These are phyloP conservation scores for Pseudolaguvia tuberculata DNA, from an alignment of 2,113 vertebrate genomes.

Conservation along the genomic window DNA sequence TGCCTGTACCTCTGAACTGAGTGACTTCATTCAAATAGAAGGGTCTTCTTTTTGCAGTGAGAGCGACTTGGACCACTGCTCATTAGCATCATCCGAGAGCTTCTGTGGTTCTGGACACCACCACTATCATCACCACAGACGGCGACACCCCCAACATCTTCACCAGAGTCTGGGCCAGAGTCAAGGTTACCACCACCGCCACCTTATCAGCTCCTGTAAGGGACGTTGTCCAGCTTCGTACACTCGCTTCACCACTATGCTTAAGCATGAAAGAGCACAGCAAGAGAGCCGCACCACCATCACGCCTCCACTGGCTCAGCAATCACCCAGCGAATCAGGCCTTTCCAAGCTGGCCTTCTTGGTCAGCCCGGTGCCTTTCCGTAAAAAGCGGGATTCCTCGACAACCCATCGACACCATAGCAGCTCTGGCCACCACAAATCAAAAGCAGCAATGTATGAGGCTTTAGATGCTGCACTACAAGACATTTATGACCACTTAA, in stretches of 20 bases:
- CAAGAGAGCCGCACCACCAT: constrained; percentile 70
- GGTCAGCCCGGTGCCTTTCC: constrained; percentile 98
- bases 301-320: constrained; percentile 69
- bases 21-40: constrained; percentile 68
- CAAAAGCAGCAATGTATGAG: constrained; percentile 86
- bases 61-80: constrained; percentile 94
- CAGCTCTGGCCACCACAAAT: constrained; percentile 67
- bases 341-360: constrained; percentile 95
- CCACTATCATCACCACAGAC: constrained; percentile 75
- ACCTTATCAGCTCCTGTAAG: constrained; percentile 92
- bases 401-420: constrained; percentile 75
- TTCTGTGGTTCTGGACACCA: constrained; percentile 77
- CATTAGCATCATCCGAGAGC: constrained; percentile 88
- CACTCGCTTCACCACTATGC: constrained; percentile 94
- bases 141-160: constrained; percentile 74
- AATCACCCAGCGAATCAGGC: constrained; percentile 72
- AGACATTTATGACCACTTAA: constrained; percentile 95
- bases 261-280: constrained; percentile 88
- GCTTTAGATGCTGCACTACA: constrained; percentile 90
- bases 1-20: constrained; percentile 75
- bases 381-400: constrained; percentile 84
- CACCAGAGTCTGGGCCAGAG: constrained; percentile 73
- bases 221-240: constrained; percentile 92
- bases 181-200: constrained; percentile 83
- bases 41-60: constrained; percentile 98